phyloP scores from a whole-genome alignment of 2,797 vertebrate genomes.

The Melanotaenia nigrans region DNA sequence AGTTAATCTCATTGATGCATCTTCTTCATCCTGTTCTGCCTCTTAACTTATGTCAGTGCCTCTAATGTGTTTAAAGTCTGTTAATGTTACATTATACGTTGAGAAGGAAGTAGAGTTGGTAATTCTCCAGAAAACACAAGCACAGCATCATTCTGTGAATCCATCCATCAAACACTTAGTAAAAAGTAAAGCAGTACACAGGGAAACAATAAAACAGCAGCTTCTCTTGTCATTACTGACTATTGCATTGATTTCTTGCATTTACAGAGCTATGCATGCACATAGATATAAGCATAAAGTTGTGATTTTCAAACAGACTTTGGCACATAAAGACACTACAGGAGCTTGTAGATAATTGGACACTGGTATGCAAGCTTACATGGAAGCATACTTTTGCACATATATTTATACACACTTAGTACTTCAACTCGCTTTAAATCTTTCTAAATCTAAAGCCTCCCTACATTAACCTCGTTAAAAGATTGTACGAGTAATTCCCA shows the following conservation, averaged over 20 bases:
- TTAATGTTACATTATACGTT: slow-evolving; percentile 60
- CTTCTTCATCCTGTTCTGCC: slow-evolving; percentile 4
- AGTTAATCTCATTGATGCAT: slow-evolving; percentile 15
- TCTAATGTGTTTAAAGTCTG: slow-evolving; percentile 61
- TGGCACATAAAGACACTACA: not conserved
- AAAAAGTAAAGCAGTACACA: slow-evolving; percentile 49
- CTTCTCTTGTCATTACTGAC: slow-evolving; percentile 36
- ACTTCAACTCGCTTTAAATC: slow-evolving; percentile 19
- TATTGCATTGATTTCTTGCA: slow-evolving; percentile 46
- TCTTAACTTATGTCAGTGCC: slow-evolving; percentile 42
- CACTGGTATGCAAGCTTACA: not conserved
- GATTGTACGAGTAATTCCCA: slow-evolving; percentile 28
- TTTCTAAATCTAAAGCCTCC: slow-evolving; percentile 2
- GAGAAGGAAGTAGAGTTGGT: slow-evolving; percentile 42
- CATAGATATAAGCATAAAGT: not conserved
- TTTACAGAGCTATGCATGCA: slow-evolving; percentile 4
- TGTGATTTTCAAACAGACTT: slow-evolving; percentile 13
- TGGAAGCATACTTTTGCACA: not conserved
- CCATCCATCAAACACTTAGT: slow-evolving; percentile 69
- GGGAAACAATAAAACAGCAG: slow-evolving; percentile 46
- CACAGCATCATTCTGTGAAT: slow-evolving; percentile 43
- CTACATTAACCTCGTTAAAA: slow-evolving; percentile 36
- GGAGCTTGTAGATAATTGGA: not conserved
- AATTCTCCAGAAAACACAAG: slow-evolving; percentile 53
- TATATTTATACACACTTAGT: not conserved